Conservation (phyloP, 2,797 vertebrate species). For the Phrynocephalus forsythii region DNA sequence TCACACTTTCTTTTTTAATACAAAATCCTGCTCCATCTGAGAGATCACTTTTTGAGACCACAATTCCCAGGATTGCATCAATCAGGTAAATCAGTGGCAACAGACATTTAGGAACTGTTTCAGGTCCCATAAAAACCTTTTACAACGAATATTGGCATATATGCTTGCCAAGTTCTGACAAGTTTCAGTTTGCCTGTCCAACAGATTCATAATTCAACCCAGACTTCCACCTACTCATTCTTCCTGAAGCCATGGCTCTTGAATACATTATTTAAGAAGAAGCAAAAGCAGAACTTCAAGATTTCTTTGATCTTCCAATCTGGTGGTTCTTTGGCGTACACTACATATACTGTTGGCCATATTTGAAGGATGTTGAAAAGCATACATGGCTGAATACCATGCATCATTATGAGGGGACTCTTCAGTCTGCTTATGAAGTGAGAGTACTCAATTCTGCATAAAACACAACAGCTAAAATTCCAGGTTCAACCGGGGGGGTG, state of each 20-base stretch:
- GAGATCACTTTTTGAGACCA: neutral
- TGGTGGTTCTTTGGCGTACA: neutral
- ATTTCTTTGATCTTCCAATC: neutral
- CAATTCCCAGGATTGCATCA: neutral
- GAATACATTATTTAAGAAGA: constrained; percentile 10
- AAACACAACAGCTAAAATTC: neutral
- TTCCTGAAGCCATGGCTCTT: neutral
- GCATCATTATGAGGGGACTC: neutral
- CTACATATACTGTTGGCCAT: neutral
- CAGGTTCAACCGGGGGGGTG: neutral
- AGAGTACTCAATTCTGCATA: neutral
- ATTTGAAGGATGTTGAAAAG: neutral
- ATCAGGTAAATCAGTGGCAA: neutral
- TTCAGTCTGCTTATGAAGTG: neutral
- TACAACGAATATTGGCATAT: neutral
- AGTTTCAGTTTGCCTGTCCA: neutral
- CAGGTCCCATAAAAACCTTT: neutral
- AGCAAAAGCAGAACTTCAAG: neutral
- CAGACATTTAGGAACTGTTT: neutral
- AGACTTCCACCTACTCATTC: neutral
- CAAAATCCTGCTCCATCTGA: neutral
- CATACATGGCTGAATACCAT: neutral
- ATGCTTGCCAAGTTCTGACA: neutral
- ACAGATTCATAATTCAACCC: constrained; percentile 19
- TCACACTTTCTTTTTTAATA: neutral